Base-by-base conservation (phyloP, 2,113 vertebrate species). In the Channa maculata region DNA sequence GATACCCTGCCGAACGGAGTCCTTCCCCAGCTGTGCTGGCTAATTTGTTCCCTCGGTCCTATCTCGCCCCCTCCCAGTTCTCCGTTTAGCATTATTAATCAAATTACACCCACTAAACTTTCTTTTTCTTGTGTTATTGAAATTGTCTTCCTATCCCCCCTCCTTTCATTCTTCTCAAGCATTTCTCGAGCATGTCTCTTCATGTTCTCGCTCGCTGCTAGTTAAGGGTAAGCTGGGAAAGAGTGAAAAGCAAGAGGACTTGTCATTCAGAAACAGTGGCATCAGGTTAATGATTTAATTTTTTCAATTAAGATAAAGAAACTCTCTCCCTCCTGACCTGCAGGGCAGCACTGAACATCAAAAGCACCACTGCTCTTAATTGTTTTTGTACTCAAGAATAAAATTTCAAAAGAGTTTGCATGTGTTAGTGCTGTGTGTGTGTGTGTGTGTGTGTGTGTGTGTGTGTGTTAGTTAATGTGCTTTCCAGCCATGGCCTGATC, bases 271-370 rank as follows among this genome's bases (percentile, higher is more conserved):
- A 89, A 86, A 88, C 75, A 75, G 87, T 87, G 77, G 84, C 88
- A 86, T 94, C 92, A 91, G 90, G 92, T 94, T 93, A 94, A 94
- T 94, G 90, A 92, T 93, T 94, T 91, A 71, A 88, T 92, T 93
- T 93, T 94, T 94, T 91, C 89, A 93, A 94, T 94, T 93, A 92
- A 93, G 93, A 94, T 94, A 93, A 94, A 94, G 91, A 66, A 83
- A 66, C 86, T 82, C 85, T 88, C 80, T 82, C 77, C 90, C 78
- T 86, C 65, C 80, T 92, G 91, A 94, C 92, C 93, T 88, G 87
- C 82, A 33, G 93, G 93, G 82, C 89, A 71, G 70, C 84, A 8
- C 75, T 57, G 53, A 60, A 92, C 93, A 92, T 95, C 94, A 95
- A 94, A 41, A 94, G 92, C 75, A 3, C 57, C 77, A 2, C 60